Percentiles rank a stretch among this genome's conserved stretches.
Conservation (phyloP, 2,888 invertebrate species). For the Nephrotoma appendiculata region DNA sequence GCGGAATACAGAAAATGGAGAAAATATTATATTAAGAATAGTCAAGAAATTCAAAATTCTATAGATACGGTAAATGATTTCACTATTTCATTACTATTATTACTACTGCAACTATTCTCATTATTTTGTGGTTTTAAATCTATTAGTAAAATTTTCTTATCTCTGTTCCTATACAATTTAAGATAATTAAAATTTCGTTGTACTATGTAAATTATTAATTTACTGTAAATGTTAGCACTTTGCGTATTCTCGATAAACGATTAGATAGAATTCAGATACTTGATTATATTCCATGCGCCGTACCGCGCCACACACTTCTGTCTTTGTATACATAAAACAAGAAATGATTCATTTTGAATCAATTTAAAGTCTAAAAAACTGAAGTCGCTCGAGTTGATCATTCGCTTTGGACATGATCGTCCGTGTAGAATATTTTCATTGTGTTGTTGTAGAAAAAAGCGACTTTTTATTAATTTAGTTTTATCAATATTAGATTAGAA, state of each 20-base stretch:
- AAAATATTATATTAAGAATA: constrained; percentile 60
- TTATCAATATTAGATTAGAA: not conserved
- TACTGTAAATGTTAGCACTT: not conserved
- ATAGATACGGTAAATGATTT: constrained; percentile 3
- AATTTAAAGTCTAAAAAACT: not conserved
- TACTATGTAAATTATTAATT: not conserved
- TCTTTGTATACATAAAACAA: not conserved
- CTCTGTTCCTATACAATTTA: not conserved
- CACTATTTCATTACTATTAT: not conserved
- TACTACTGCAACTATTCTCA: not conserved
- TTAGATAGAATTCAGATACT: not conserved
- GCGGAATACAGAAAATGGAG: constrained; percentile 99
- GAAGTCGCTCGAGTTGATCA: not conserved
- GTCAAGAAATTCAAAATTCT: not conserved
- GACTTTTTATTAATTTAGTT: not conserved
- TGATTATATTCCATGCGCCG: not conserved
- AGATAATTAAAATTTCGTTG: not conserved
- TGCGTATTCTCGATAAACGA: not conserved
- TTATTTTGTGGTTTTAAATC: not conserved
- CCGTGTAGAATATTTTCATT: not conserved
- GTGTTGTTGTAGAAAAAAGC: not conserved
- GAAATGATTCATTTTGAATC: not conserved
- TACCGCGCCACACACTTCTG: not conserved
- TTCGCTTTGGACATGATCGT: not conserved
- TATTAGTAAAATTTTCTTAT: not conserved